These are phyloP conservation scores for Perithous albicinctus DNA, from an alignment of 2,888 invertebrate genomes.

Conservation along the genomic window DNA sequence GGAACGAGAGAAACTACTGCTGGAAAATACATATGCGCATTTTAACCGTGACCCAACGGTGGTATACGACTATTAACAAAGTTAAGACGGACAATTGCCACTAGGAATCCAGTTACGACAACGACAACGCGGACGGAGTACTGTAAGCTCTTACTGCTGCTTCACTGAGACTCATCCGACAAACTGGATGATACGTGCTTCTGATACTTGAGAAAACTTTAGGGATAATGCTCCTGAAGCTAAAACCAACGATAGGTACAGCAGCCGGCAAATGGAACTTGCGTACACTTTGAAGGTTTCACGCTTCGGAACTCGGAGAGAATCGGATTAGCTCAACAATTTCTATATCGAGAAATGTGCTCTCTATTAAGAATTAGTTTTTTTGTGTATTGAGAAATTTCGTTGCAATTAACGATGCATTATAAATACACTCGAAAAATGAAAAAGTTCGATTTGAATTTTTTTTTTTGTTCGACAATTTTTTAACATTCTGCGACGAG, in stretches of 20 bases:
- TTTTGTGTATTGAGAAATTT: background rate
- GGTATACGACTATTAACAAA: slow-evolving; percentile 48
- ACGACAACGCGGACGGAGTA: slow-evolving; percentile 17
- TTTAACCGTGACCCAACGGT: slow-evolving; percentile 55
- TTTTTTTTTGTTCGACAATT: too few relatives aligned
- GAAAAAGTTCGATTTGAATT: too few relatives aligned
- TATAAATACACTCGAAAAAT: too few relatives aligned
- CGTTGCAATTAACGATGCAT: too few relatives aligned
- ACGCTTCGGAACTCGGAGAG: background rate
- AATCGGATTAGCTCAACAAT: background rate
- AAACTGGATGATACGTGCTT: background rate
- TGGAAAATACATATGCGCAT: slow-evolving; percentile 54
- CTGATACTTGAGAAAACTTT: slow-evolving; percentile 35
- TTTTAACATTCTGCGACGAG: too few relatives aligned
- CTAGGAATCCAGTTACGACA: slow-evolving; percentile 54
- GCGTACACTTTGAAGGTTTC: background rate
- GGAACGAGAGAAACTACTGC: background rate
- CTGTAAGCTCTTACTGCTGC: background rate
- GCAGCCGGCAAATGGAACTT: background rate
- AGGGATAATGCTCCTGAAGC: slow-evolving; percentile 26
- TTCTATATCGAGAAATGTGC: background rate
- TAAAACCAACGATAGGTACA: background rate
- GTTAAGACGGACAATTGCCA: slow-evolving; percentile 39
- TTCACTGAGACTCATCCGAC: background rate
- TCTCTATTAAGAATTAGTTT: background rate